Percentiles rank a stretch among this genome's conserved stretches.
These are phyloP conservation scores for Tachyglossus aculeatus DNA, from an alignment of 2,797 vertebrate species.

Conservation along the genomic window DNA sequence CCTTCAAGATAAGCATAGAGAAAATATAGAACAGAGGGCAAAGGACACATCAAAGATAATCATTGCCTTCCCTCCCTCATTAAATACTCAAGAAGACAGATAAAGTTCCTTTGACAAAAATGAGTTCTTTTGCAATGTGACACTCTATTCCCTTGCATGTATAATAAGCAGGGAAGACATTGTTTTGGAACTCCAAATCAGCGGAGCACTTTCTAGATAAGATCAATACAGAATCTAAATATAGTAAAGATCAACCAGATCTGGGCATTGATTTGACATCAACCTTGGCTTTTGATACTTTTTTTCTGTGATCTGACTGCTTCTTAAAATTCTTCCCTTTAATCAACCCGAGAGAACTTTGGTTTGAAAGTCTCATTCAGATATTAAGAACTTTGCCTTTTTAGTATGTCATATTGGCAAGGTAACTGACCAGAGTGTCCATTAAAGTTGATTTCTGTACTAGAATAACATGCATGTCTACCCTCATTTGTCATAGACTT, in stretches of 20 bases:
- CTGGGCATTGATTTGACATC: constrained; percentile 51
- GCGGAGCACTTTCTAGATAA: constrained; percentile 25
- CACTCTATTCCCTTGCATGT: constrained; percentile 6
- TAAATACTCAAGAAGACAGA: constrained; percentile 1
- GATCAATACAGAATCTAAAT: constrained; percentile 49
- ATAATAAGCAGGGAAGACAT: neutral
- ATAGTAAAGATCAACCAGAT: constrained; percentile 46
- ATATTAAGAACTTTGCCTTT: constrained; percentile 17
- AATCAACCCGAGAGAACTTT: constrained; percentile 32
- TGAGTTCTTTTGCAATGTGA: neutral
- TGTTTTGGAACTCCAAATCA: constrained; percentile 26
- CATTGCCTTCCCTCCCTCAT: neutral
- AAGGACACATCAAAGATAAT: neutral
- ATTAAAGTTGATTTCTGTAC: constrained; percentile 2
- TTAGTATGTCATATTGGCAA: constrained; percentile 14
- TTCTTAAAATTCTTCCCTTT: constrained; percentile 54
- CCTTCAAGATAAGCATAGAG: neutral
- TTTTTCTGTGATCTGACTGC: constrained; percentile 34
- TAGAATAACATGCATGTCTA: constrained; percentile 6
- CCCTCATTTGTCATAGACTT: constrained; percentile 22
- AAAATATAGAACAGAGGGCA: neutral
- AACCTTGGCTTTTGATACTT: constrained; percentile 49
- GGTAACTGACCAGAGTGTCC: neutral
- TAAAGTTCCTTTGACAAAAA: neutral
- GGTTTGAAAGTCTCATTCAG: constrained; percentile 26